A percentile compares a stretch with the other conserved stretches of the same genome.
phyloP scores from a whole-genome alignment of 2,888 invertebrate genomes.

The Dolichopus griseipennis region DNA sequence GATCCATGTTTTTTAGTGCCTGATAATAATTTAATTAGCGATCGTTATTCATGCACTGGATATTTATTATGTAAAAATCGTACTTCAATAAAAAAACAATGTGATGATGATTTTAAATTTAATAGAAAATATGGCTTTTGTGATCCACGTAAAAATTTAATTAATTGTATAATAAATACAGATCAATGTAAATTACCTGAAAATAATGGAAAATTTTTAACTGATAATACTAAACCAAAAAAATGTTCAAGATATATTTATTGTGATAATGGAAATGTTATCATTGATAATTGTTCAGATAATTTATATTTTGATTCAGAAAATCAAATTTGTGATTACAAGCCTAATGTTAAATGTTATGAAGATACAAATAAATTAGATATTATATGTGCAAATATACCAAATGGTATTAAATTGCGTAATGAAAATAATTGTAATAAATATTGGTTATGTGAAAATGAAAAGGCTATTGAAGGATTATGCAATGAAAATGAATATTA shows the following conservation, averaged over 20 bases:
- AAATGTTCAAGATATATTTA: neutral
- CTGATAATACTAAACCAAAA: neutral
- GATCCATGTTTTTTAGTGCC: no score
- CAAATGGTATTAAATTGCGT: neutral
- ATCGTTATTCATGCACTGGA: no score
- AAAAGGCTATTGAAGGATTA: neutral
- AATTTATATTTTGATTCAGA: neutral
- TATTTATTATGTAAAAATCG: no score
- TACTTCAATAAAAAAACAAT: no score
- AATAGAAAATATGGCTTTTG: no score
- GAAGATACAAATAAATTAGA: neutral
- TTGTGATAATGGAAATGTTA: neutral
- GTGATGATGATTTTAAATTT: no score
- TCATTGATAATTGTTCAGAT: neutral
- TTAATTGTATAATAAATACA: no score
- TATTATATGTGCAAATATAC: neutral
- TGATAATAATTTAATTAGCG: no score
- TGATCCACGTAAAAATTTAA: no score
- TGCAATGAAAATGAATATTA: neutral
- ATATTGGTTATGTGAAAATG: neutral
- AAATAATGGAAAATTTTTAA: neutral
- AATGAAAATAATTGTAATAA: neutral
- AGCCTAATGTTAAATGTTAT: neutral
- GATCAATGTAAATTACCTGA: no score
- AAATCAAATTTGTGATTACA: neutral